Base-by-base conservation (phyloP, 2,113 vertebrate species). In the Peromyscus californicus region DNA sequence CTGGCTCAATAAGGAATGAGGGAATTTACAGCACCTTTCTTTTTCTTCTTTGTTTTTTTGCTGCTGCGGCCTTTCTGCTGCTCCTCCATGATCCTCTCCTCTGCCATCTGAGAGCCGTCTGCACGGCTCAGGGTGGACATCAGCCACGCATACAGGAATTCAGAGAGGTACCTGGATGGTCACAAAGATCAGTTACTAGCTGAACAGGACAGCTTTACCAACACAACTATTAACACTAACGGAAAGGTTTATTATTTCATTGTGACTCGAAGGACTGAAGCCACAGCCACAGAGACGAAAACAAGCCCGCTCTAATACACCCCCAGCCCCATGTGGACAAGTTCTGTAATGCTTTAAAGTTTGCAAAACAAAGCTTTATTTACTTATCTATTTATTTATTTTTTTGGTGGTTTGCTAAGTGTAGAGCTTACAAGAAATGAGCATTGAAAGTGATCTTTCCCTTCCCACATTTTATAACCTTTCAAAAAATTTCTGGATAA, bases 11-110 rank as follows among this genome's bases (percentile, higher is more conserved):
- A 36, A 42, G 90, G 39, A 67, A 5, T 9, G 39, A 85, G 39
- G 72, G 11, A 67, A 84, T 70, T 54, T 22, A 80, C 31, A 24
- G 59, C 57, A 98, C 98, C 99, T 99, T 99, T 99, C 98, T 99
- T 99, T 99, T 99, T 99, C 98, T 99, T 99, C 98, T 99, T 99
- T 45, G 99, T 99, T 98, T 99, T 99, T 98, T 99, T 99, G 98
- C 99, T 99, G 96, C 99, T 99, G 8, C 99, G 99, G 45, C 99
- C 99, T 98, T 99, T 99, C 96, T 99, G 99, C 95, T 99, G 99
- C 94, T 99, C 99, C 98, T 99, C 99, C 98, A 99, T 98, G 97
- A 99, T 99, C 86, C 99, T 99, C 97, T 99, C 99, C 97, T 99
- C 99, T 0, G 99, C 99, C 99, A 99, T 99, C 39, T 99, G 99